Evolutionary conservation across 2,888 invertebrate species (phyloP), one percentile per base, ranked within the genome.

Genomic region (Apamea anceps): DNA sequence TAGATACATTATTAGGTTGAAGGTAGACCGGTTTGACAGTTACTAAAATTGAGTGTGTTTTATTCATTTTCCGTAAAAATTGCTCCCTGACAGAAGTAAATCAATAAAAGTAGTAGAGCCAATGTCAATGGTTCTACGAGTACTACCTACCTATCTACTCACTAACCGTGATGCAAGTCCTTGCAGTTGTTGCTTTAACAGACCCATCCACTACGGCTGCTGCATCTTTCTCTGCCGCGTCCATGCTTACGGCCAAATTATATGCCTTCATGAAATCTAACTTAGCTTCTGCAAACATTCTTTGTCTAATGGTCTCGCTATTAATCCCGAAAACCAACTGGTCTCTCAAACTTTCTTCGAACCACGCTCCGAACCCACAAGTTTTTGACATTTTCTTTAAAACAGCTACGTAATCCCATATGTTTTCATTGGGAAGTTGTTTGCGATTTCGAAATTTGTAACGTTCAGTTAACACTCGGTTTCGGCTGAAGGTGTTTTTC

Each of bases 401-500:
- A 48, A 48, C 48, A 48, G 13, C 48, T 48, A 48, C 15, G 15
- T 74, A 65, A 2, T 65, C 51, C 12, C 37, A 63, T 15, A 74
- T n/a, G n/a, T 21, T 71, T 37, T 57, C 54, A 57, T 25, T 28
- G 13, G 13, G 8, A 8, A 45, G 42, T 25, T 73, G 73, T 32
- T 65, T 73, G 12, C 73, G 7, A 65, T 51, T 2, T 4, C 62
- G 42, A 32, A 65, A 45, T 65, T 66, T 66, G 1, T 57, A 67
- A 54, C 68, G 42, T 54, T 67, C 68, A 2, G 32, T 68, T 13
- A 75, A 42, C 54, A 67, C 67, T 72, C 7, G 80, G 80, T 51
- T 51, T 72, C 1, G 63, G 77, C 63, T 77, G 72, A 4, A 80
- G 8, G n/a, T 77, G 72, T n/a, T 54, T 72, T 42, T 45, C 62